phyloP scores from a whole-genome alignment of 2,888 invertebrate genomes.

The Cosmia trapezina region DNA sequence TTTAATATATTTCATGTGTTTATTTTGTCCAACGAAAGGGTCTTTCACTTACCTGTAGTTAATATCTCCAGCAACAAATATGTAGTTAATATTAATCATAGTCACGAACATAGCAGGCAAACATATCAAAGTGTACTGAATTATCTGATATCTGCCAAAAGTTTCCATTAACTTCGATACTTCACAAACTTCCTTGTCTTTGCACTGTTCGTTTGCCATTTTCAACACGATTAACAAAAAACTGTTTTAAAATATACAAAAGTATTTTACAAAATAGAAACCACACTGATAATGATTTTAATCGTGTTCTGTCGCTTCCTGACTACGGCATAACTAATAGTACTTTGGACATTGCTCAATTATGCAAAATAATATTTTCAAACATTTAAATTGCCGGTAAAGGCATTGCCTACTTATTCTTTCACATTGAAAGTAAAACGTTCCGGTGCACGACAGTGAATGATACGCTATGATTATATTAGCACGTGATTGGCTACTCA shows the following conservation, averaged over 20 bases:
- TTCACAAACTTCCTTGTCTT: slow-evolving; percentile 61
- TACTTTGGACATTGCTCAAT: not conserved
- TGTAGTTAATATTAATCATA: slow-evolving; percentile 81
- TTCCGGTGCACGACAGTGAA: slow-evolving; percentile 12
- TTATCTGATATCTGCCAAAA: slow-evolving; percentile 85
- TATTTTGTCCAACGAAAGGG: no score
- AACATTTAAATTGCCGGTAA: slow-evolving; percentile 1
- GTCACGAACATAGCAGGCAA: slow-evolving; percentile 76
- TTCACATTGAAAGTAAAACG: slow-evolving; percentile 2
- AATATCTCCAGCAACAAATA: slow-evolving; percentile 82
- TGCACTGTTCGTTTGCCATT: slow-evolving; percentile 44
- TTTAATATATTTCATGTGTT: no score
- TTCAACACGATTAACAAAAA: not conserved
- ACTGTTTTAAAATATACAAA: not conserved
- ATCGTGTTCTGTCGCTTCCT: not conserved
- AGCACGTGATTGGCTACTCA: slow-evolving; percentile 10
- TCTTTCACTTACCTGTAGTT: slow-evolving; percentile 75
- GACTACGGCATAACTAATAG: not conserved
- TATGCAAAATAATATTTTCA: not conserved
- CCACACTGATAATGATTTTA: not conserved
- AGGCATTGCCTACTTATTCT: not conserved
- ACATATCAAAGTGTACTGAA: slow-evolving; percentile 77
- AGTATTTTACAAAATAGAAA: not conserved
- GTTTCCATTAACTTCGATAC: slow-evolving; percentile 76
- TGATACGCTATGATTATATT: slow-evolving; percentile 21